These are phyloP conservation scores for Styela plicata DNA, from an alignment of 23 tunicate species.

Conservation along the genomic window DNA sequence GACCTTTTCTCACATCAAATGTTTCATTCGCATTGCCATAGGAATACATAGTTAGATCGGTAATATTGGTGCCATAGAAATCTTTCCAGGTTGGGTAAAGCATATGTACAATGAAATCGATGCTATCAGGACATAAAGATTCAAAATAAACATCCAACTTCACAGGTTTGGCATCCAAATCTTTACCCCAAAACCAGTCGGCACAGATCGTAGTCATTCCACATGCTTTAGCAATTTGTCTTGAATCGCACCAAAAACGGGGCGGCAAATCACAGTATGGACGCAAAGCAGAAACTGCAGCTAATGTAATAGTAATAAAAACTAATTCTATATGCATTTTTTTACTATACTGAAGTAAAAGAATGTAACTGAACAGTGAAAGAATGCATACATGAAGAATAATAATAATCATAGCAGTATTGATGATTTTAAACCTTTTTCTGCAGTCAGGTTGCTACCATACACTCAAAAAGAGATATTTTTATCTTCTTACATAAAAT, in stretches of 20 bases:
- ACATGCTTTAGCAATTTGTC: slow-evolving; percentile 48
- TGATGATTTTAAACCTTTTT: too few relatives aligned
- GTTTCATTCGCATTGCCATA: slow-evolving; percentile 77
- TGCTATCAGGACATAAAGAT: slow-evolving; percentile 80
- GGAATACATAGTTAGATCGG: slow-evolving; percentile 42
- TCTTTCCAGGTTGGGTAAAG: slow-evolving; percentile 85
- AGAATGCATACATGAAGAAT: too few relatives aligned
- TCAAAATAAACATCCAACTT: slow-evolving; percentile 60
- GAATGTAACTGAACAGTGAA: too few relatives aligned
- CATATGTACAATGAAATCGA: slow-evolving; percentile 50
- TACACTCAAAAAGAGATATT: too few relatives aligned
- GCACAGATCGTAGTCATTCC: slow-evolving; percentile 51
- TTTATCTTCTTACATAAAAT: too few relatives aligned
- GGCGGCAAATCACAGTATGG: slow-evolving; percentile 47
- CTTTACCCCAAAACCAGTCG: slow-evolving; percentile 6
- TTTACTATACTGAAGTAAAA: too few relatives aligned
- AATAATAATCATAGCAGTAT: too few relatives aligned
- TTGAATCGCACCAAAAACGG: slow-evolving; percentile 69
- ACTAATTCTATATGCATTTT: too few relatives aligned
- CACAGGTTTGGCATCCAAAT: slow-evolving; percentile 35
- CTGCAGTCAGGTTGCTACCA: too few relatives aligned
- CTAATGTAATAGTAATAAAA: slow-evolving; percentile 17
- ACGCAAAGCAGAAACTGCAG: slow-evolving; percentile 20
- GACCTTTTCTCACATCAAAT: slow-evolving; percentile 23
- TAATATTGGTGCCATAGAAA: slow-evolving; percentile 48